These are phyloP conservation scores for Hermaeophaga mercurialis DNA, from an alignment of 2,888 invertebrate genomes.

Conservation along the genomic window DNA sequence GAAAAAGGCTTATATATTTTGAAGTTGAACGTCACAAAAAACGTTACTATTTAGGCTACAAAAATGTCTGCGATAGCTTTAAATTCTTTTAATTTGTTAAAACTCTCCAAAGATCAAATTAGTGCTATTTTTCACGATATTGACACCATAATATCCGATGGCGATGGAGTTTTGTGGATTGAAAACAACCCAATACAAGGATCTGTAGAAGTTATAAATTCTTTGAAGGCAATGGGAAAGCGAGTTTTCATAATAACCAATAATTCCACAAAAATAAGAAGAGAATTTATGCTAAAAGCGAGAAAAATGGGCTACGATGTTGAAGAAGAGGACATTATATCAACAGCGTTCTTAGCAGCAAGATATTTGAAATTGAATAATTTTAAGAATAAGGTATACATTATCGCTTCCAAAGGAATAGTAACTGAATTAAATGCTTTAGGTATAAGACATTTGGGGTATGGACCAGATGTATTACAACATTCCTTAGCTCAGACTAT, in stretches of 20 bases:
- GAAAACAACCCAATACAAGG: constrained; percentile 71
- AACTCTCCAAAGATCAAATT: background rate
- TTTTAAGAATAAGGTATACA: constrained; percentile 80
- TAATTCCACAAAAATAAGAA: constrained; percentile 83
- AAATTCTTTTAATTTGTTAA: background rate
- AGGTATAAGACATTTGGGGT: constrained; percentile 73
- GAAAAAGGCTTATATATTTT: too few species aligned
- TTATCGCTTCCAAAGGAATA: constrained; percentile 82
- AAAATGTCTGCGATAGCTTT: background rate
- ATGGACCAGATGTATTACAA: constrained; percentile 75
- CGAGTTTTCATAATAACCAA: constrained; percentile 86
- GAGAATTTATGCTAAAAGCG: constrained; percentile 76
- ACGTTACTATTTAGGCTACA: too few species aligned
- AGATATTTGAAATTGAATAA: constrained; percentile 74
- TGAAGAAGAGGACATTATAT: constrained; percentile 71
- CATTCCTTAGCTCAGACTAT: constrained; percentile 60
- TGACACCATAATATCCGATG: constrained; percentile 82
- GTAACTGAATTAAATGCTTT: constrained; percentile 80
- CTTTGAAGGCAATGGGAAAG: constrained; percentile 73
- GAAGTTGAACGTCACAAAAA: too few species aligned
- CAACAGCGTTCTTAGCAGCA: constrained; percentile 80
- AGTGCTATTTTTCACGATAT: constrained; percentile 69
- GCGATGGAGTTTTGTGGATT: constrained; percentile 86
- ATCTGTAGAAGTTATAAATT: constrained; percentile 71
- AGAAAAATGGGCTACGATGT: constrained; percentile 73